These are phyloP conservation scores for Diphyllodes magnificus DNA, from an alignment of 2,113 vertebrate genomes.

Conservation along the genomic window DNA sequence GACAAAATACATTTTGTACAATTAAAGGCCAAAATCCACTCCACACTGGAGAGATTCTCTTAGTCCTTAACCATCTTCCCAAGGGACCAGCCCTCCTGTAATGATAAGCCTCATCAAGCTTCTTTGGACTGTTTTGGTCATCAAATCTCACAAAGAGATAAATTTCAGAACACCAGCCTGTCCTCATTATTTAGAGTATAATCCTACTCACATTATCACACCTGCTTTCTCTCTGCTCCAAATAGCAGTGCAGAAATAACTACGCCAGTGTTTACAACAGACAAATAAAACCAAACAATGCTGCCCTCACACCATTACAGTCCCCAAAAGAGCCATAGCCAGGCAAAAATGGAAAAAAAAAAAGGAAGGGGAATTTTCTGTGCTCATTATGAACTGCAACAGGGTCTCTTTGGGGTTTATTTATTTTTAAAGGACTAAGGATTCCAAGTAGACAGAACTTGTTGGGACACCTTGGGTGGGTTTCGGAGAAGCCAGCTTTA, in stretches of 20 bases:
- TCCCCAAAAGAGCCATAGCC: background rate
- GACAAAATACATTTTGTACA: background rate
- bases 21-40: background rate
- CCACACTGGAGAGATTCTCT: background rate
- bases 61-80: background rate
- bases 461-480: background rate
- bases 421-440: background rate
- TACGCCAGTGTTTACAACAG: background rate
- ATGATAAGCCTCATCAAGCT: background rate
- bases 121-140: background rate
- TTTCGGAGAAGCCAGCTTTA: background rate
- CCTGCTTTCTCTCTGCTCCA: background rate
- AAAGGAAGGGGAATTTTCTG: background rate
- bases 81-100: background rate
- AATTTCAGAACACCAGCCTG: background rate
- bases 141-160: background rate
- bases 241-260: background rate
- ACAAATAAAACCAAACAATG: background rate
- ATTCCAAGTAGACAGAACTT: background rate
- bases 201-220: background rate
- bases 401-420: background rate
- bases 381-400: background rate
- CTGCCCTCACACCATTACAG: background rate
- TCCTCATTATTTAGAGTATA: background rate
- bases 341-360: background rate